A percentile compares a stretch with the other conserved stretches of the same genome.
Conservation (phyloP, 2,113 vertebrate genomes). For the Actenoides lindsayi region DNA sequence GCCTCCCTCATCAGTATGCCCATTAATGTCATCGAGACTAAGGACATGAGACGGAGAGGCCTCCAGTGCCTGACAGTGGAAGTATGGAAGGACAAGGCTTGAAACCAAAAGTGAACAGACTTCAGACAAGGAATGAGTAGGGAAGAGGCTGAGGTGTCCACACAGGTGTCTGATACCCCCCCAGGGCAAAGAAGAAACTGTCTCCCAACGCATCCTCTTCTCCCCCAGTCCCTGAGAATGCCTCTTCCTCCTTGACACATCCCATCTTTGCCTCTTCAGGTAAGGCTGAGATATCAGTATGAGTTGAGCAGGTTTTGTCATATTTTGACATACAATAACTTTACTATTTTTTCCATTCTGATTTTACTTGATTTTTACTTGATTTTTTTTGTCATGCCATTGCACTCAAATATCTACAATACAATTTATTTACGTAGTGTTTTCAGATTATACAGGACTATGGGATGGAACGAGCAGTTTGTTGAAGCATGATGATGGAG, state of each 20-base stretch:
- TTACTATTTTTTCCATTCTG: background rate
- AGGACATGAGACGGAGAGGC: background rate
- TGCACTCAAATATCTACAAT: background rate
- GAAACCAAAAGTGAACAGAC: background rate
- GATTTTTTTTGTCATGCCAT: background rate
- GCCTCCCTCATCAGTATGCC: background rate
- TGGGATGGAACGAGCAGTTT: background rate
- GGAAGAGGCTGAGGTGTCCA: background rate
- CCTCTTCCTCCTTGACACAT: background rate
- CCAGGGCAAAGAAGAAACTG: background rate
- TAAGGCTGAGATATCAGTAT: background rate
- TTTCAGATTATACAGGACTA: background rate
- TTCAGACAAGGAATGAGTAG: background rate
- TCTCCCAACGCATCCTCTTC: background rate
- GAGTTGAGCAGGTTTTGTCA: background rate
- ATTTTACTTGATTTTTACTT: no score
- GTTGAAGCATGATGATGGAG: background rate
- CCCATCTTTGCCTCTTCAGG: background rate
- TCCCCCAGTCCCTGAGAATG: background rate
- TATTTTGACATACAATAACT: background rate
- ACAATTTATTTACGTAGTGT: background rate
- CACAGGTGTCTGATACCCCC: background rate
- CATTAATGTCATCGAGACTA: background rate
- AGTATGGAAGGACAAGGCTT: background rate
- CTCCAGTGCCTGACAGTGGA: background rate